Conservation (phyloP, 2,888 invertebrate species). For the Oscheius sp. region DNA sequence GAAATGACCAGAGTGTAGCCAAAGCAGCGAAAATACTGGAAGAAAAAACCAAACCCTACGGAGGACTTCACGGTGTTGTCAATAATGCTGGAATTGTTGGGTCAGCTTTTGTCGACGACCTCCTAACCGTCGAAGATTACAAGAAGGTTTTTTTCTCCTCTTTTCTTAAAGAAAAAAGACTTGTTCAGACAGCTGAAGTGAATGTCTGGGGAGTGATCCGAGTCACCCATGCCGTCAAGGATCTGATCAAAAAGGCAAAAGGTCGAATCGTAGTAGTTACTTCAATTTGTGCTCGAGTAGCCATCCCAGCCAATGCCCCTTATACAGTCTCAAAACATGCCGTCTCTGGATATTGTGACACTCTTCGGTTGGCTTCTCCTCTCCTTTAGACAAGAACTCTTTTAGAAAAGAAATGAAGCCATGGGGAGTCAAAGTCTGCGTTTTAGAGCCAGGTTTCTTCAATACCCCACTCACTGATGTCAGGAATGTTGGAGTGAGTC, state of each 20-base stretch:
- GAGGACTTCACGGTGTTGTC: slow-evolving; percentile 63
- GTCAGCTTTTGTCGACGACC: slow-evolving; percentile 68
- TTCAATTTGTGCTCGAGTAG: slow-evolving; percentile 70
- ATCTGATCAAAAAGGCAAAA: slow-evolving; percentile 60
- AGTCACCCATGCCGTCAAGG: slow-evolving; percentile 61
- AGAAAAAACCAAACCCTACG: slow-evolving; percentile 13
- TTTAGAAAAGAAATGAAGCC: slow-evolving; percentile 58
- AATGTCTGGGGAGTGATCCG: slow-evolving; percentile 71
- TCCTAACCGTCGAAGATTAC: slow-evolving; percentile 69
- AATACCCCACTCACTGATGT: slow-evolving; percentile 53
- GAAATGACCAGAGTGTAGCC: slow-evolving; percentile 57
- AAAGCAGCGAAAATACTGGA: slow-evolving; percentile 50
- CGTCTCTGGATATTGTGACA: slow-evolving; percentile 64
- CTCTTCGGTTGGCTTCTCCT: slow-evolving; percentile 32
- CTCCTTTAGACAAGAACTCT: not conserved
- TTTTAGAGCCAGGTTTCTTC: slow-evolving; percentile 68
- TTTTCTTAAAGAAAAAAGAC: not conserved
- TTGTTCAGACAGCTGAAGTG: slow-evolving; percentile 38
- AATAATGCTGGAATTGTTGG: slow-evolving; percentile 69
- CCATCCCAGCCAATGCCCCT: slow-evolving; percentile 64
- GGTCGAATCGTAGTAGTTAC: slow-evolving; percentile 72
- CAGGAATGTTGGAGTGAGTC: slow-evolving; percentile 35
- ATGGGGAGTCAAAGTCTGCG: slow-evolving; percentile 62
- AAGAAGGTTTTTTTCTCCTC: slow-evolving; percentile 36
- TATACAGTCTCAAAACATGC: slow-evolving; percentile 66